Base-by-base conservation (phyloP, 2,113 vertebrate species). In the Choloepus hoffmanni region DNA sequence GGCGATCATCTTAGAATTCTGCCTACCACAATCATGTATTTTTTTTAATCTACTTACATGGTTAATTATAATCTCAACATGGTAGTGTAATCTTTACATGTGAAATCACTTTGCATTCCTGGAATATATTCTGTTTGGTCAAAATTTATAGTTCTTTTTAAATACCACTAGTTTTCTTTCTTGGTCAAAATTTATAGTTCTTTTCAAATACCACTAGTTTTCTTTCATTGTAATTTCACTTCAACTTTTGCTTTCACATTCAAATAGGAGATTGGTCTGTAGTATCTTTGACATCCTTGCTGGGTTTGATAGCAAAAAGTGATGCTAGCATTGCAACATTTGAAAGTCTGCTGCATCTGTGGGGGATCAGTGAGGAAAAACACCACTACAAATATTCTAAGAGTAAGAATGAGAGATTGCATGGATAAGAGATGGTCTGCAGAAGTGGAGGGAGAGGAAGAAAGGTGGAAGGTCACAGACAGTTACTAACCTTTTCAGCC, bases 121-220 rank as follows among this genome's bases (percentile, higher is more conserved):
- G n/a, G 62, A 95, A 77, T 65, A 76, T 77, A 70, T 62, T 18
- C 1, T 74, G 5, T 83, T 88, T 88, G 36, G 26, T 83, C 62
- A 76, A 73, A 76, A 74, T 83, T 92, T 83, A n/a, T n/a, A 68
- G 63, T 77, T 82, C 48, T 60, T 83, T 60, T 50, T 60, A 82
- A 67, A 40, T 50, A 28, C 19, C 67, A 33, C 60, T 92, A 8
- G 33, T 60, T 88, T 68, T n/a, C 60, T 92, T 67, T 62, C 40
- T 88, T 88, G 36, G 26, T 83, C 62, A 76, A 73, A 76, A 74
- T 83, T 83, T 83, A n/a, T n/a, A 68, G 62, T 77, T 82, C 48
- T 60, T 83, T 60, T 50, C 58, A 82, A 67, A 40, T 50, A 28
- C 18, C 65, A 30, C 60, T 92, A 7, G 30, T 60, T 88, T 68